phyloP scores from a whole-genome alignment of 2,113 vertebrate genomes.

The Edolisoma coerulescens region DNA sequence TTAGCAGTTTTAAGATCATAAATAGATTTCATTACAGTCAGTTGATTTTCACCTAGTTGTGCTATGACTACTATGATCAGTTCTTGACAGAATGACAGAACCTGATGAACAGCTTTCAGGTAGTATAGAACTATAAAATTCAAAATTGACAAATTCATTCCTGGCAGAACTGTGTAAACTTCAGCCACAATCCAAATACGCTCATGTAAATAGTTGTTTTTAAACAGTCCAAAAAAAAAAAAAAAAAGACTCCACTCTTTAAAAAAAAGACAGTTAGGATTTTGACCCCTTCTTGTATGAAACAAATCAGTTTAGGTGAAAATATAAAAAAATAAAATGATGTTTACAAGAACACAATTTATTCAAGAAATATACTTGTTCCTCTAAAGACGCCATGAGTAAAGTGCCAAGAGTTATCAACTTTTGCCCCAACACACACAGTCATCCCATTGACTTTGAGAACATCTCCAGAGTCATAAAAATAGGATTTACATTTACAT shows the following conservation, averaged over 20 bases:
- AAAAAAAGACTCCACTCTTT: background rate
- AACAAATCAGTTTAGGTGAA: background rate
- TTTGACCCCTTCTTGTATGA: background rate
- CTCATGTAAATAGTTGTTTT: background rate
- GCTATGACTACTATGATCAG: background rate
- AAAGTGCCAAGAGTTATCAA: background rate
- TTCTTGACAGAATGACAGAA: background rate
- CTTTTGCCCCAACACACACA: background rate
- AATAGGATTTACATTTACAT: background rate
- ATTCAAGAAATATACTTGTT: background rate
- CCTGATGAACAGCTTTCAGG: background rate
- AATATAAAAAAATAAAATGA: background rate
- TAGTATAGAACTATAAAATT: background rate
- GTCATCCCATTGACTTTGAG: background rate
- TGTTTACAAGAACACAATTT: background rate
- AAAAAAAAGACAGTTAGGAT: background rate
- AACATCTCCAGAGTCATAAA: background rate
- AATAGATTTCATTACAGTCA: background rate
- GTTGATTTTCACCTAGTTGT: background rate
- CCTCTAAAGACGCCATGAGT: background rate
- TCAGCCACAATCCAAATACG: background rate
- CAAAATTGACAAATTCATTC: background rate
- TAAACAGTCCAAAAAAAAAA: background rate
- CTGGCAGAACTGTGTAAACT: background rate
- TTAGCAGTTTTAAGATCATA: background rate